A percentile compares a stretch with the other conserved stretches of the same genome.
phyloP scores from a whole-genome alignment of 1,140 invertebrate genomes.

The Panagrolaimus sp. region DNA sequence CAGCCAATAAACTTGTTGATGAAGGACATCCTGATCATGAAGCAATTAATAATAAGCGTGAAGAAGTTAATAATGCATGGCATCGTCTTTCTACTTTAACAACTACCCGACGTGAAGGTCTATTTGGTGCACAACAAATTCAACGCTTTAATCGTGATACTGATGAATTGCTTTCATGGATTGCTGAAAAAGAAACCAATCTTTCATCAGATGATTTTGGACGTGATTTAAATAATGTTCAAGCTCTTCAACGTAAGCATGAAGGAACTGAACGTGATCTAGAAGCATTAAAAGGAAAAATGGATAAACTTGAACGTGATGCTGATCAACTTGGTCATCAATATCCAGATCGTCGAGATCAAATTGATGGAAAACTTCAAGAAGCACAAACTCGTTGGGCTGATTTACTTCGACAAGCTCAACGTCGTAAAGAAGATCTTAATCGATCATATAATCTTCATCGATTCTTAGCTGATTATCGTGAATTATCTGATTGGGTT shows the following conservation, averaged over 20 bases:
- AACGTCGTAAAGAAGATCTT: constrained; percentile 69
- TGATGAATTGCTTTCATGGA: constrained; percentile 98
- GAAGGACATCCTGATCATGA: constrained; percentile 92
- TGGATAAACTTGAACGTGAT: constrained; percentile 69
- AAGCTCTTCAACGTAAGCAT: constrained; percentile 87
- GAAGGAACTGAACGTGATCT: constrained; percentile 94
- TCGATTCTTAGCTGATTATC: constrained; percentile 89
- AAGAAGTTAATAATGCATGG: constrained; percentile 95
- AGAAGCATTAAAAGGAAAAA: constrained; percentile 88
- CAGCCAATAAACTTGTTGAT: constrained; percentile 82
- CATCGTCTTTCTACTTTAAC: constrained; percentile 84
- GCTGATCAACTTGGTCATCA: constrained; percentile 80
- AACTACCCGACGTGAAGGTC: constrained; percentile 65
- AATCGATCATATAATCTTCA: constrained; percentile 92
- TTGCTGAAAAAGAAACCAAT: constrained; percentile 92
- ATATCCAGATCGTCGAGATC: constrained; percentile 81
- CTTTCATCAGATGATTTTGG: constrained; percentile 94
- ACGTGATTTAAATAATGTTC: constrained; percentile 90
- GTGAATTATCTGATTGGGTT: constrained; percentile 94
- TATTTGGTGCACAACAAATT: constrained; percentile 97
- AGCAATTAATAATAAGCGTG: constrained; percentile 73
- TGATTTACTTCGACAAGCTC: constrained; percentile 77
- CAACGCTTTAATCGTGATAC: constrained; percentile 97
- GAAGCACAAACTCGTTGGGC: constrained; percentile 91
- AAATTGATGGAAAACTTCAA: constrained; percentile 81